Evolutionary conservation across 2,113 vertebrate species (phyloP).

Genomic region (Xiphias gladius): DNA sequence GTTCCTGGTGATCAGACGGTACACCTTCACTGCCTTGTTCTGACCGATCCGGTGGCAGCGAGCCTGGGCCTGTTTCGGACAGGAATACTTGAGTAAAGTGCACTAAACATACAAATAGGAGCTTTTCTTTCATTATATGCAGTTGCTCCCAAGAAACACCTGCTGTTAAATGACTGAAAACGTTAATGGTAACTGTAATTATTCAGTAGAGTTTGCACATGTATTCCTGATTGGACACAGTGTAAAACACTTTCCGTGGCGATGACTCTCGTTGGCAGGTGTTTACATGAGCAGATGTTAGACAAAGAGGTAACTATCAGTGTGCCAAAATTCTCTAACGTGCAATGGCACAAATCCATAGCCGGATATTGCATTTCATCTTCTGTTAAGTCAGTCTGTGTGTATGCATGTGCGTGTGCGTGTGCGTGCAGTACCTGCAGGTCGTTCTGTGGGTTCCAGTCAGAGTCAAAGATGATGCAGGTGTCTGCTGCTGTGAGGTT

Average conservation of each 20-base stretch:
- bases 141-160: neutral
- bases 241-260: neutral
- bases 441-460: slow-evolving; percentile 99
- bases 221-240: neutral
- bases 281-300: slow-evolving; percentile 7
- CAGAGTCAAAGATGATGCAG: slow-evolving; percentile 99
- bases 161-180: neutral
- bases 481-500: slow-evolving; percentile 98
- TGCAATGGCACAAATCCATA: slow-evolving; percentile 1
- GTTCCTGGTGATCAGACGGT: slow-evolving; percentile 96
- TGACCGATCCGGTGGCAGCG: slow-evolving; percentile 98
- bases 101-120: neutral
- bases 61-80: slow-evolving; percentile 91
- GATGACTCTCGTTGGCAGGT: neutral
- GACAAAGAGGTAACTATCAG: neutral
- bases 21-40: slow-evolving; percentile 99
- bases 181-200: neutral
- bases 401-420: neutral
- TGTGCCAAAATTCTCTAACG: neutral
- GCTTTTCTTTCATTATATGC: neutral
- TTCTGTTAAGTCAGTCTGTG: too few relatives aligned
- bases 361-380: neutral
- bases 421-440: slow-evolving; percentile 88
- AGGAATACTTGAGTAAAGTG: neutral
- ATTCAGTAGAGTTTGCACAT: neutral